A percentile compares a stretch with the other conserved stretches of the same genome.
Conservation (phyloP, 2,888 invertebrate species). For the Tenthredo livida region DNA sequence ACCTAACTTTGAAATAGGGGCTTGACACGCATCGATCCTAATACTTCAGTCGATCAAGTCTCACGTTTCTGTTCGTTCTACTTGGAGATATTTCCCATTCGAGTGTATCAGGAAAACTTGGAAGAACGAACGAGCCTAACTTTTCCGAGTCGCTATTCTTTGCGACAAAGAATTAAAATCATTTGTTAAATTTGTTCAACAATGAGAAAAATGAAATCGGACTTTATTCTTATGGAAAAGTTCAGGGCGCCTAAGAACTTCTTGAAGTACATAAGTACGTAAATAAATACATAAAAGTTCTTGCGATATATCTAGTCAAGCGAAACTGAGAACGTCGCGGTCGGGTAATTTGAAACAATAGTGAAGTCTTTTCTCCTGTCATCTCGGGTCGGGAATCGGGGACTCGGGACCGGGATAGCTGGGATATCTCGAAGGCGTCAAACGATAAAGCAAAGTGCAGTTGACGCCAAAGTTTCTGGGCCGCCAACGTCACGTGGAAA, state of each 20-base stretch:
- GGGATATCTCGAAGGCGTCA: background rate
- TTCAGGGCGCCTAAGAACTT: background rate
- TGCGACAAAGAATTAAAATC: background rate
- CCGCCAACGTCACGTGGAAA: background rate
- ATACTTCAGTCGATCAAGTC: conserved; percentile 6
- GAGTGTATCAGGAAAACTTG: no score
- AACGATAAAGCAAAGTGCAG: conserved; percentile 1
- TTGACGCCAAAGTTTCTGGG: conserved; percentile 32
- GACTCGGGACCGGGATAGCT: background rate
- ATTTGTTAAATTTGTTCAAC: background rate
- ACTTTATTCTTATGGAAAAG: background rate
- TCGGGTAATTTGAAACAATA: conserved; percentile 11
- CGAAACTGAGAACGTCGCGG: background rate
- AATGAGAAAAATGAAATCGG: background rate
- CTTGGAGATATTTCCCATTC: background rate
- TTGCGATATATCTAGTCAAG: background rate
- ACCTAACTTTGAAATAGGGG: conserved; percentile 29
- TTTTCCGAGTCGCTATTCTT: background rate
- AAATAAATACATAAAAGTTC: background rate
- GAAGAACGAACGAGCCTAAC: background rate
- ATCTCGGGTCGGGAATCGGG: background rate
- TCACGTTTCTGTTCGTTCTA: background rate
- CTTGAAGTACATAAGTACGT: background rate
- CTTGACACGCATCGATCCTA: conserved; percentile 46
- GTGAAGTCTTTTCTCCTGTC: background rate